Evolutionary conservation across 2,888 invertebrate species (phyloP).

Genomic region (Chydorus sphaericus): DNA sequence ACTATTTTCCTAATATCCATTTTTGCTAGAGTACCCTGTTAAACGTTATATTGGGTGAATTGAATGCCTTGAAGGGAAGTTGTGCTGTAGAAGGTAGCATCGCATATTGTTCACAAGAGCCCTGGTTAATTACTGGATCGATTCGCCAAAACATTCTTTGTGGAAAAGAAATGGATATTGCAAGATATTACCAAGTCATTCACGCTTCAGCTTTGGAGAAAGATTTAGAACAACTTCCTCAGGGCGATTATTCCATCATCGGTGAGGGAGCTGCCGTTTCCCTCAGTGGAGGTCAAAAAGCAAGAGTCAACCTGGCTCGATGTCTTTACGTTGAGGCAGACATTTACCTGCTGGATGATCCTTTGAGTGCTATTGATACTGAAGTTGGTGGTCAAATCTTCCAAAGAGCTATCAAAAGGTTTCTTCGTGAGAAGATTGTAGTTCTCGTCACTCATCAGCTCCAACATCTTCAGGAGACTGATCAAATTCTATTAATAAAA

Average conservation of each 20-base stretch:
- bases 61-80: constrained; percentile 28
- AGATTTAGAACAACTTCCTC: constrained; percentile 32
- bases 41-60: constrained; percentile 32
- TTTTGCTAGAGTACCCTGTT: constrained; percentile 19
- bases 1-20: background rate
- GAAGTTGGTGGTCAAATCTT: constrained; percentile 33
- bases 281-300: constrained; percentile 38
- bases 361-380: constrained; percentile 36
- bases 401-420: constrained; percentile 29
- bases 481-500: constrained; percentile 46
- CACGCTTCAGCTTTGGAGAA: constrained; percentile 28
- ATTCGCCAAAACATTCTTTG: constrained; percentile 87
- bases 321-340: constrained; percentile 33
- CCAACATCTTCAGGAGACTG: constrained; percentile 55
- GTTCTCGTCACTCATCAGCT: constrained; percentile 58
- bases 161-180: constrained; percentile 44
- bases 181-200: constrained; percentile 27
- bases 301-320: constrained; percentile 35
- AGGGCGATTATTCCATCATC: constrained; percentile 35
- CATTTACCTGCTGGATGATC: constrained; percentile 36
- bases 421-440: constrained; percentile 28
- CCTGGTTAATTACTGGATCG: constrained; percentile 61
- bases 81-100: constrained; percentile 30
- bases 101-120: constrained; percentile 43
- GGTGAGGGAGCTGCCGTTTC: constrained; percentile 38